These are phyloP conservation scores for Limonius californicus DNA, from an alignment of 1,140 invertebrate genomes.

Conservation along the genomic window DNA sequence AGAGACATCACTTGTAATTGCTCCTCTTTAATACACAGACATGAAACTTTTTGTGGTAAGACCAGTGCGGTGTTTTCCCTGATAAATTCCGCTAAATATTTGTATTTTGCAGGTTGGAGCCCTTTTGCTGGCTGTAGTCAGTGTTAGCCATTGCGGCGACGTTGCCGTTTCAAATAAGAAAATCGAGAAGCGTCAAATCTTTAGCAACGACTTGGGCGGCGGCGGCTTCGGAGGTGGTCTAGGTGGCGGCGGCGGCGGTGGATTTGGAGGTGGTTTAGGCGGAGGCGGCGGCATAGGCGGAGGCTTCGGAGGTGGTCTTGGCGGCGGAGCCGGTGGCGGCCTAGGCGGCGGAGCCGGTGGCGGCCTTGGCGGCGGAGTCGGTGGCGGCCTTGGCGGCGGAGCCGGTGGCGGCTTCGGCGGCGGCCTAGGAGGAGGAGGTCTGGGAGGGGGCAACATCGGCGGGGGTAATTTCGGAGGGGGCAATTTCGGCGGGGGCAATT, in stretches of 20 bases:
- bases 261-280: conserved; percentile 1
- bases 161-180: conserved; percentile 31
- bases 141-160: conserved; percentile 29
- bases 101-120: conserved; percentile 32
- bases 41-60: conserved; percentile 41
- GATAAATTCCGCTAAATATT: neutral
- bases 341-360: too few relatives aligned
- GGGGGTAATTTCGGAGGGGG: too few relatives aligned
- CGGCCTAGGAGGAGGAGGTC: conserved; percentile 24
- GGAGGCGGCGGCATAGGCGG: too few relatives aligned
- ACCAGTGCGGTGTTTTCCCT: neutral
- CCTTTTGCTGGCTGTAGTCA: conserved; percentile 35
- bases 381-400: conserved; percentile 25
- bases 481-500: conserved; percentile 20
- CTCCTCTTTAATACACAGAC: conserved; percentile 28
- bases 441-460: conserved; percentile 26
- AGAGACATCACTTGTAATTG: conserved; percentile 35
- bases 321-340: too few relatives aligned
- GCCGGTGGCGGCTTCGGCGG: conserved; percentile 18
- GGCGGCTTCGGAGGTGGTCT: conserved; percentile 26
- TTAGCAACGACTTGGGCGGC: conserved; percentile 34
- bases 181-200: conserved; percentile 39
- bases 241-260: conserved; percentile 23
- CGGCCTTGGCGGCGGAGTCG: conserved; percentile 25
- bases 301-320: too few relatives aligned